A percentile compares a stretch with the other conserved stretches of the same genome.
Evolutionary conservation across 2,888 invertebrate species (phyloP).

Genomic region (Drosophila cyrtoloma): DNA sequence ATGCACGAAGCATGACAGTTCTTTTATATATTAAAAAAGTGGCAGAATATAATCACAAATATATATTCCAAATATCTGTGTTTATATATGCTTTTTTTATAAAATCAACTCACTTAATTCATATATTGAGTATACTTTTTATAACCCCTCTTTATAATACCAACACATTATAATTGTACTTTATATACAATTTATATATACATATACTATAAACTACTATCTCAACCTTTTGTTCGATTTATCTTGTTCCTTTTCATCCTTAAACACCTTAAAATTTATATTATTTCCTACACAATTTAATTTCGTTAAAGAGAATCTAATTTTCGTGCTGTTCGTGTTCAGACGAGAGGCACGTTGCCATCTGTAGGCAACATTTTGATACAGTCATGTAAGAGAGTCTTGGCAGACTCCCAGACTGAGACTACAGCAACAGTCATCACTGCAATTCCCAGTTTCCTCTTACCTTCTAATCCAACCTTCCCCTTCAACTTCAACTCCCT

Average conservation of each 20-base stretch:
- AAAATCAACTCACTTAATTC: not conserved
- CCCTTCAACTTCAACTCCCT: not conserved
- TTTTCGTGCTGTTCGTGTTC: not conserved
- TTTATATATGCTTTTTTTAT: not conserved
- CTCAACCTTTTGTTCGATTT: not conserved
- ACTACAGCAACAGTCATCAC: slow-evolving; percentile 36
- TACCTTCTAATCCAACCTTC: slow-evolving; percentile 18
- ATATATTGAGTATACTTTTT: not conserved
- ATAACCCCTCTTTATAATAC: not conserved
- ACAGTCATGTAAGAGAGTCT: slow-evolving; percentile 53
- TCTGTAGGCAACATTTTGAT: slow-evolving; percentile 18
- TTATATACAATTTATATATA: not conserved
- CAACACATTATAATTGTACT: not conserved
- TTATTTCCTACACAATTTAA: not conserved
- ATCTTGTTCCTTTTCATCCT: not conserved
- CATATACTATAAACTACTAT: not conserved
- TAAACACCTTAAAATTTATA: not conserved
- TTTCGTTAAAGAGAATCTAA: not conserved
- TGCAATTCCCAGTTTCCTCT: slow-evolving; percentile 19
- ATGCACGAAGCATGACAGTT: not conserved
- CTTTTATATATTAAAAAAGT: not conserved
- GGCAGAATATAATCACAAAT: not conserved
- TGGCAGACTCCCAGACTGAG: slow-evolving; percentile 41
- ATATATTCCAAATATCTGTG: too few relatives aligned
- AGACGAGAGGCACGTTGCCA: slow-evolving; percentile 4